phyloP scores from a whole-genome alignment of 2,888 invertebrate species.

The Anthophora plumipes region DNA sequence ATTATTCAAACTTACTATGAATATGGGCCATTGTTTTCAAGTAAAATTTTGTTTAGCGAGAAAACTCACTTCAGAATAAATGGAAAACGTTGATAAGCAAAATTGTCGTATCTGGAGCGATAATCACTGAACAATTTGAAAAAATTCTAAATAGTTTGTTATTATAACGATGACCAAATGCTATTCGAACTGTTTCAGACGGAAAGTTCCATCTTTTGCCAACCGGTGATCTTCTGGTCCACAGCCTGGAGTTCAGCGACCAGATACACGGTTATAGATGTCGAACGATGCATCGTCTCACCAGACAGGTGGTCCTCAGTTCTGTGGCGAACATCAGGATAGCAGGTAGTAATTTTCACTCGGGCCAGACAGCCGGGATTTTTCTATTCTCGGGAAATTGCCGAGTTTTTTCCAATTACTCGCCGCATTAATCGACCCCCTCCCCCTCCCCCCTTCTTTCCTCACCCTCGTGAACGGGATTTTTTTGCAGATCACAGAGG shows the following conservation, averaged over 20 bases:
- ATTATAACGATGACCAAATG: not conserved
- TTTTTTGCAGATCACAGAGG: constrained; percentile 88
- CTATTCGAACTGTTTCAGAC: constrained; percentile 85
- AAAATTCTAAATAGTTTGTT: not conserved
- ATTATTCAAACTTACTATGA: too few species aligned
- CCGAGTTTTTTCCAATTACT: constrained; percentile 18
- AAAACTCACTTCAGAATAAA: too few species aligned
- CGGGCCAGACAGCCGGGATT: not conserved
- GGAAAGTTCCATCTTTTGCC: constrained; percentile 91
- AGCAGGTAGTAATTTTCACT: constrained; percentile 86
- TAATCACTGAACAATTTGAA: too few species aligned
- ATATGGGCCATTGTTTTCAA: too few species aligned
- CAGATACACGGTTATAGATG: constrained; percentile 90
- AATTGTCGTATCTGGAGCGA: too few species aligned
- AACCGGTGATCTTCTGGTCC: constrained; percentile 90
- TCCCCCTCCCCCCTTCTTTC: not conserved
- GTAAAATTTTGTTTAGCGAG: too few species aligned
- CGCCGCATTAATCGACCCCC: constrained; percentile 19
- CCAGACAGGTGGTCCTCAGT: constrained; percentile 90
- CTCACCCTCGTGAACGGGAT: too few species aligned
- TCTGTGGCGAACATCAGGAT: constrained; percentile 89
- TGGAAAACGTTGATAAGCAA: too few species aligned
- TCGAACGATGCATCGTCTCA: constrained; percentile 90
- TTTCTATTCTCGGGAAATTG: not conserved
- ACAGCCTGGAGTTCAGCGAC: constrained; percentile 90